A percentile compares a stretch with the other conserved stretches of the same genome.
Evolutionary conservation across 2,797 vertebrate species (phyloP).

Genomic region (Lutra lutra): DNA sequence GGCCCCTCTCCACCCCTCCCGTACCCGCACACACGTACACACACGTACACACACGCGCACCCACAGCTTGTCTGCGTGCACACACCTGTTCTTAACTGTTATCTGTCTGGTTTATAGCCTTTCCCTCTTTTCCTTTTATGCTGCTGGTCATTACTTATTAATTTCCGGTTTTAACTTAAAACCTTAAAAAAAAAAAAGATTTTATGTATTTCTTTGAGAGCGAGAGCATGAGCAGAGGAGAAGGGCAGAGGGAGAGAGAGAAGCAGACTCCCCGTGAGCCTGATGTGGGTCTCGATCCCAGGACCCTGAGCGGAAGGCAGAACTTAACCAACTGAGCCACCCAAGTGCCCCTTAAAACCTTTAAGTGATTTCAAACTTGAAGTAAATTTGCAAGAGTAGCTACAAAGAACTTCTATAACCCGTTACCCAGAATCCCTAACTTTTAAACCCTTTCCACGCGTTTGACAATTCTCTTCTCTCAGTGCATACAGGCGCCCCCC

Average conservation of each 20-base stretch:
- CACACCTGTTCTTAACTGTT: background rate
- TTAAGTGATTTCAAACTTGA: background rate
- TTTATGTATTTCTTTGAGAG: too few species aligned
- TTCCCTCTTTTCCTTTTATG: background rate
- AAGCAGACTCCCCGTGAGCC: too few species aligned
- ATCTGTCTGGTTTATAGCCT: background rate
- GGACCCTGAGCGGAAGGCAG: too few species aligned
- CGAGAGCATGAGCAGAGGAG: too few species aligned
- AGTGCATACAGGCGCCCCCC: too few species aligned
- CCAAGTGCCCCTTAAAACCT: background rate
- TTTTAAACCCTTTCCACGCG: background rate
- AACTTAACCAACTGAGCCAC: too few species aligned
- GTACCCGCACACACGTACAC: background rate
- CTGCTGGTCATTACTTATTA: background rate
- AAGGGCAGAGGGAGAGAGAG: too few species aligned
- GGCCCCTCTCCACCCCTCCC: background rate
- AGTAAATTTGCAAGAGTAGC: background rate
- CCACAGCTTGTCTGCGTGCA: fast-evolving
- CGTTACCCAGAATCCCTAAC: background rate
- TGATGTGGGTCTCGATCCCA: too few species aligned
- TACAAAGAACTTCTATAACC: too few species aligned
- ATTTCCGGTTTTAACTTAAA: background rate
- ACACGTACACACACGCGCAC: background rate
- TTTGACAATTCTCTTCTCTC: background rate
- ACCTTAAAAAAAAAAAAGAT: background rate